Base-by-base conservation (phyloP, 2,113 vertebrate genomes). In the Halcyon senegalensis region DNA sequence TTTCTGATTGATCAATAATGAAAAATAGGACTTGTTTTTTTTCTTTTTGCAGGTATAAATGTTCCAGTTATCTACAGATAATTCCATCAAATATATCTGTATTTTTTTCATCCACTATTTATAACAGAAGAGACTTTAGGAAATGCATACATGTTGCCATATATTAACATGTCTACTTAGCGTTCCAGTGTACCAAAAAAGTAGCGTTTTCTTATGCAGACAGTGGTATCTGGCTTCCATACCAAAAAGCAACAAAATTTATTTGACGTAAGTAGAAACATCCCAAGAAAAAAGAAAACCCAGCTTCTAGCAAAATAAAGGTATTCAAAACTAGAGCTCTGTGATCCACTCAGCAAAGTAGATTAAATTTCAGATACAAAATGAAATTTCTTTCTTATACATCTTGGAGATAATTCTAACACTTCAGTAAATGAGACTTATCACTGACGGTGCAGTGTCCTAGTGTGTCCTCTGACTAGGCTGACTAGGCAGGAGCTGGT, bases 161-260 rank as follows among this genome's bases (percentile, higher is more conserved):
- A 88, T 92, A 97, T 96, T 96, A 95, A 73, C 79, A 94, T 41
- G 56, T 92, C 76, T 80, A 76, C 68, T 95, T 96, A 87, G 93
- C 90, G 95, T 86, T 58, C 79, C 69, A 62, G 21, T 90, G 43
- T 90, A 91, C 66, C 86, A 95, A 93, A 97, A 93, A 96, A 86
- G 28, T 73, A 92, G n/a, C 84, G 93, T 97, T 98, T 94, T 92
- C 93, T 96, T 91, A 90, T 48, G 87, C 63, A 97, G 93, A 97
- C 95, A 96, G 87, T 96, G 96, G 94, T 96, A 96, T 96, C 95
- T 97, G 96, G 90, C 97, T 91, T 96, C 67, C 64, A 53, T 74
- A 87, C 39, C 91, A 88, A 94, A 95, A 33, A 94, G 69, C 67
- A 94, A 96, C 30, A 94, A 96, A 27, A 94, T 80, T 75, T 81